A percentile compares a stretch with the other conserved stretches of the same genome.
Conservation (phyloP, 1,140 invertebrate genomes). For the Danaus melanippus region DNA sequence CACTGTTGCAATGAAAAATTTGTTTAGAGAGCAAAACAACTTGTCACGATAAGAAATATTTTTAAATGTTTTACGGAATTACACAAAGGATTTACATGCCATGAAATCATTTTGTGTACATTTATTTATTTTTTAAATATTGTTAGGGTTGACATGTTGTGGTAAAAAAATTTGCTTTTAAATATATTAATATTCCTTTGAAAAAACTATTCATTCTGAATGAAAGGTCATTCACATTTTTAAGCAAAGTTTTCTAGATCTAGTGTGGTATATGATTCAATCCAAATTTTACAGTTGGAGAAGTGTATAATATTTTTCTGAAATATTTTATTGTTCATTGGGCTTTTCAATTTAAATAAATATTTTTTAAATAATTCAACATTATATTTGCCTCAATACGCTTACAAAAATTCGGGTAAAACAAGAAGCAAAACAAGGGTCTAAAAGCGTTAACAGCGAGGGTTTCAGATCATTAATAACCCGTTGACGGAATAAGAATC, state of each 20-base stretch:
- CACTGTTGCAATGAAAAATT: slow-evolving; percentile 21
- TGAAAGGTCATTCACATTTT: too few species aligned
- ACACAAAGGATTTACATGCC: not conserved
- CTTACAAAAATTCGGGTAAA: too few species aligned
- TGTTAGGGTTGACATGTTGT: not conserved
- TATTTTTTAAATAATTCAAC: too few species aligned
- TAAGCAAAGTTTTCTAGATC: too few species aligned
- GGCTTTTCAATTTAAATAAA: slow-evolving; percentile 1
- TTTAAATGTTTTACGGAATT: slow-evolving; percentile 9
- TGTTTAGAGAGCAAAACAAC: slow-evolving; percentile 10
- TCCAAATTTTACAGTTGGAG: too few species aligned
- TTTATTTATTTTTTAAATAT: slow-evolving; percentile 1
- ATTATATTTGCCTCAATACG: too few species aligned
- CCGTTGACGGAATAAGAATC: slow-evolving; percentile 37
- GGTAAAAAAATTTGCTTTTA: not conserved
- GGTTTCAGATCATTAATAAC: slow-evolving; percentile 44
- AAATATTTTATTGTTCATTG: slow-evolving; percentile 5
- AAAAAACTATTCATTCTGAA: too few species aligned
- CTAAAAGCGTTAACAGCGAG: slow-evolving; percentile 30
- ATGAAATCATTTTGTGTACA: slow-evolving; percentile 2
- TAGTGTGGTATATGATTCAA: too few species aligned
- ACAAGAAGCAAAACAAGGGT: slow-evolving; percentile 29
- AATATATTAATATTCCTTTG: not conserved
- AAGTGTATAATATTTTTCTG: too few species aligned
- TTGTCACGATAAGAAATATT: slow-evolving; percentile 20